phyloP scores from a whole-genome alignment of 2,797 vertebrate species.

The Dendrocincla tyrannina region DNA sequence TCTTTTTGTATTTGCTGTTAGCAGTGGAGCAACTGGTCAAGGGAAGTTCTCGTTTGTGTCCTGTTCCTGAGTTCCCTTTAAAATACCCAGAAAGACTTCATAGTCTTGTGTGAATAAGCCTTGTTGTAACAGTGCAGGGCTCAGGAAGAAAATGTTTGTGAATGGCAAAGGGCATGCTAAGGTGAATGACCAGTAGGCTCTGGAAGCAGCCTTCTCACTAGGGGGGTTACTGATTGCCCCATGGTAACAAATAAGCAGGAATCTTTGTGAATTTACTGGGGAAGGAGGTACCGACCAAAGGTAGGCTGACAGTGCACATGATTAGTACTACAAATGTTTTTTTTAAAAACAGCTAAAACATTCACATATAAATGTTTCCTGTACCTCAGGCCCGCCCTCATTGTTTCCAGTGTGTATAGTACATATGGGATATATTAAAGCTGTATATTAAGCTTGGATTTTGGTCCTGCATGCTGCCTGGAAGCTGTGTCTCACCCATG shows the following conservation, averaged over 20 bases:
- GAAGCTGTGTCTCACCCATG: background rate
- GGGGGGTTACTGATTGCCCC: background rate
- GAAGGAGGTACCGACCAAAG: background rate
- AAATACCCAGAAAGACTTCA: background rate
- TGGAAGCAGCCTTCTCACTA: background rate
- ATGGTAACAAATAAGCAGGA: background rate
- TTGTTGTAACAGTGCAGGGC: background rate
- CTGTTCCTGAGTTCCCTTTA: background rate
- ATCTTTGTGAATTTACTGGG: background rate
- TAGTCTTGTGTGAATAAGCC: background rate
- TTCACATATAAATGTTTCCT: background rate
- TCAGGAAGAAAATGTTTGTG: rapidly evolving
- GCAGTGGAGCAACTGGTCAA: background rate
- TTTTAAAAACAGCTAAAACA: background rate
- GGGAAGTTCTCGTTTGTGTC: background rate
- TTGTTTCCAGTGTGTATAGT: background rate
- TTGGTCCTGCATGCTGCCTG: background rate
- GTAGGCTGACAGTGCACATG: background rate
- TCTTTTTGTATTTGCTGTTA: background rate
- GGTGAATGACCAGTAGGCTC: background rate
- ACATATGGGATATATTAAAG: background rate
- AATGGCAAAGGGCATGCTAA: background rate
- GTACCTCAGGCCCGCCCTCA: background rate
- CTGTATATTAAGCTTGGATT: background rate
- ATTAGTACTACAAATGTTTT: background rate